Evolutionary conservation across 37 sponge, comb jelly and placozoan genomes (phyloP), one percentile per base, ranked within the genome.

Genomic region (Bolinopsis microptera): DNA sequence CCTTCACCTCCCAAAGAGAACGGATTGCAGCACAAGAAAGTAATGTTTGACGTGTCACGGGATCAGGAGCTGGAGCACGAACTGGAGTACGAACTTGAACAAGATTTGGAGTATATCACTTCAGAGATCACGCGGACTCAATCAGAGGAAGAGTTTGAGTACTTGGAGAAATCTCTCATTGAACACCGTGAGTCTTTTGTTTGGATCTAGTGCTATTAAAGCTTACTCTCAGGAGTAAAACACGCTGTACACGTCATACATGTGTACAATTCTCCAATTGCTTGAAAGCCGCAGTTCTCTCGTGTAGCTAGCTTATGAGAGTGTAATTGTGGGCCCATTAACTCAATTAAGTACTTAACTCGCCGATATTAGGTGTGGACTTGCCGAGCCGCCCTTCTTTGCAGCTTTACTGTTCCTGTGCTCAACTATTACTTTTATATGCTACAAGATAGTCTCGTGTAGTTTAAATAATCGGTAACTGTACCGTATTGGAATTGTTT

Each of bases 101-200:
- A n/a, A n/a, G n/a, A n/a, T n/a, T n/a, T n/a, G n/a, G n/a, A n/a
- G n/a, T n/a, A n/a, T n/a, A n/a, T n/a, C 80, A 48, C 61, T 48
- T 48, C 61, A 5, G 61, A 48, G 61, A 48, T 86, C 30, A 41
- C 34, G 48, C 37, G 90, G 61, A 86, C 90, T 2, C 36, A 33
- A 40, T 41, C 61, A 5, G 90, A 86, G 90, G 90, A 86, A 48
- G 90, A 86, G 90, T 86, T 86, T 27, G 90, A 86, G 90, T 86
- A 86, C 31, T 30, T 86, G 90, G 90, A 86, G 61, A 39, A 86
- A 34, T 86, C 90, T 0, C 16, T 86, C 40, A 28, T 41, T 22
- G 90, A 86, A 39, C 32, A 86, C 28, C 40, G 90, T 86, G 90
- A 86, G 90, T 86, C 13, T 33, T 21, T 8, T 48, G 61, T n/a